phyloP scores from a whole-genome alignment of 1,140 invertebrate genomes.

The Diorhabda sublineata region DNA sequence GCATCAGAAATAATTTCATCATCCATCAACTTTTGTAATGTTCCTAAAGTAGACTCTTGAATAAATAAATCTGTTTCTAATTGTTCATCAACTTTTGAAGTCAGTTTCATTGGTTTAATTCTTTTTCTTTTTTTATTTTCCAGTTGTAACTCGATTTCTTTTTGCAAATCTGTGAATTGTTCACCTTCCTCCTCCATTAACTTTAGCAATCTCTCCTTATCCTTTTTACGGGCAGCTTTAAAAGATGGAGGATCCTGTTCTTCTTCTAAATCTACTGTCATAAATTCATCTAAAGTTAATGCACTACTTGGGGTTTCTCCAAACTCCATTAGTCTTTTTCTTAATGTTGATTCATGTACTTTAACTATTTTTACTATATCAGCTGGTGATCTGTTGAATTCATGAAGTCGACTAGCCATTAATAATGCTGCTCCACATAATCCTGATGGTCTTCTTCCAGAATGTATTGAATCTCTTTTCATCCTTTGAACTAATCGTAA shows the following conservation, averaged over 20 bases:
- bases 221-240: slow-evolving; percentile 81
- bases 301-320: slow-evolving; percentile 88
- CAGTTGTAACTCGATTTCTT: slow-evolving; percentile 70
- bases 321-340: slow-evolving; percentile 92
- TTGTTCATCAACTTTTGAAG: slow-evolving; percentile 11
- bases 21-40: slow-evolving; percentile 45
- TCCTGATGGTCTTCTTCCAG: slow-evolving; percentile 90
- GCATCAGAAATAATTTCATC: slow-evolving; percentile 18
- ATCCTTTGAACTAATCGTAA: slow-evolving; percentile 90
- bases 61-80: slow-evolving; percentile 50
- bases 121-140: slow-evolving; percentile 56
- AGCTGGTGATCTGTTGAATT: slow-evolving; percentile 80
- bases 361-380: slow-evolving; percentile 95
- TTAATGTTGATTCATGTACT: slow-evolving; percentile 89
- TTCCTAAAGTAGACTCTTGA: slow-evolving; percentile 54
- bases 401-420: slow-evolving; percentile 88
- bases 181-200: slow-evolving; percentile 61
- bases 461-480: slow-evolving; percentile 97
- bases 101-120: background rate
- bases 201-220: slow-evolving; percentile 74
- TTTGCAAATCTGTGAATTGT: slow-evolving; percentile 67
- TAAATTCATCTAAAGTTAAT: slow-evolving; percentile 94
- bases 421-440: slow-evolving; percentile 95
- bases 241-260: slow-evolving; percentile 95
- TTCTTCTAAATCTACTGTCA: slow-evolving; percentile 93